Base-by-base conservation (phyloP, 2,888 invertebrate genomes). In the Heteromurus nitidus region DNA sequence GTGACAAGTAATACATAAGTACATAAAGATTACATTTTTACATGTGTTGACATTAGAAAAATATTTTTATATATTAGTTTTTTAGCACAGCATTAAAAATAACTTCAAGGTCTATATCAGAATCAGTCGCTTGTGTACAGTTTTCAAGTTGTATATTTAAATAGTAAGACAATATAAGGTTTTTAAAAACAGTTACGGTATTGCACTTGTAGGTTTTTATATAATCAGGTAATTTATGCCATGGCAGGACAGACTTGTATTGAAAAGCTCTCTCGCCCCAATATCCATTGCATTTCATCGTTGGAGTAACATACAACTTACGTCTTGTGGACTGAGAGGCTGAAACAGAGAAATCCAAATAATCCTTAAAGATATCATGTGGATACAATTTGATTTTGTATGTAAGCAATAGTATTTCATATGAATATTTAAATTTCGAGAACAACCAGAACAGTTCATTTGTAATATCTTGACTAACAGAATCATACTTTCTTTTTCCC, bases 371-470 rank as follows among this genome's bases (percentile, higher is more conserved):
- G 9, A 26, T 2, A 11, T 58, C 18, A 2, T 18, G 1, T 16
- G 1, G 1, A 18, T 50, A 20, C 9, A 50, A 50, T 1, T n/a
- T 50, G 2, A 20, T 50, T 50, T 50, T 50, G 20, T 50, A 50
- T 9, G 50, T 20, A 20, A 50, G 20, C 9, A 18, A 20, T 3
- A 50, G 50, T 5, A 1, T 26, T 58, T 58, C 58, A 26, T 16
- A 9, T 18, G 5, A 3, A 18, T 58, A 2, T 28, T n/a, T 68
- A 18, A 70, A 28, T 24, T 30, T 58, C 5, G 30, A n/a, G 16
- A 65, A 67, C 3, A 65, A 47, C 72, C 73, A 80, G 28, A 65
- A 20, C 3, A 73, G 55, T 9, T 62, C 22, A 13, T 9, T 9
- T 58, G 5, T 18, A 1, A 80, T 67, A 13, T 74, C 68, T 3